A percentile compares a stretch with the other conserved stretches of the same genome.
Conservation (phyloP, 2,797 vertebrate species). For the Gambelia wislizenii region DNA sequence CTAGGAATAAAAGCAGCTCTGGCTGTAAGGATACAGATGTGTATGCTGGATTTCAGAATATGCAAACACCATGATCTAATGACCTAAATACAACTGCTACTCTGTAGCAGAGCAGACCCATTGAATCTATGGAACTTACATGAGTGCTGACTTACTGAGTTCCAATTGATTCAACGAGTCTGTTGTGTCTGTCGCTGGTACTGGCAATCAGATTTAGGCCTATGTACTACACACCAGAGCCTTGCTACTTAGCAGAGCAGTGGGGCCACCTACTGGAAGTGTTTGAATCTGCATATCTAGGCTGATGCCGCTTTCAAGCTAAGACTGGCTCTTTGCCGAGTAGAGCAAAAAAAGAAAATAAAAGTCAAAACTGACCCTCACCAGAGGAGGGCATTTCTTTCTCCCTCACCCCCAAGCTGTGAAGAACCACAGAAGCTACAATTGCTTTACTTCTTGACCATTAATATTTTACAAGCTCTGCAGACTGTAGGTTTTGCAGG, state of each 20-base stretch:
- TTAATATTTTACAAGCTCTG: not conserved
- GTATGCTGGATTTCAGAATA: not conserved
- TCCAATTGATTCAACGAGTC: no score
- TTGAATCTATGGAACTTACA: no score
- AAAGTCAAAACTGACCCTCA: no score
- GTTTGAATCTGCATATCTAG: not conserved
- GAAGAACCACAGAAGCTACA: not conserved
- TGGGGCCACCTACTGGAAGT: conserved; percentile 15
- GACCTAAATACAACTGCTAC: not conserved
- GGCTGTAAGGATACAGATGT: not conserved
- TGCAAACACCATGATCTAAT: not conserved
- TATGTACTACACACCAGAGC: not conserved
- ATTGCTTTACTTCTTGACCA: not conserved
- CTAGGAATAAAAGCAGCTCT: not conserved
- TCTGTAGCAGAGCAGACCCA: no score
- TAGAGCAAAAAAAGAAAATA: not conserved
- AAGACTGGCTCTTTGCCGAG: not conserved
- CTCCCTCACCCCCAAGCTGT: no score
- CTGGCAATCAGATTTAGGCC: no score
- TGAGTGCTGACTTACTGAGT: no score
- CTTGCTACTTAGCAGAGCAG: not conserved
- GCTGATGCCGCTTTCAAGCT: not conserved
- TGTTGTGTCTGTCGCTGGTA: no score
- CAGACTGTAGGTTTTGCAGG: not conserved
- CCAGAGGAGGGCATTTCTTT: not conserved